phyloP scores from a whole-genome alignment of 2,797 vertebrate species.

The Artibeus jamaicensis region DNA sequence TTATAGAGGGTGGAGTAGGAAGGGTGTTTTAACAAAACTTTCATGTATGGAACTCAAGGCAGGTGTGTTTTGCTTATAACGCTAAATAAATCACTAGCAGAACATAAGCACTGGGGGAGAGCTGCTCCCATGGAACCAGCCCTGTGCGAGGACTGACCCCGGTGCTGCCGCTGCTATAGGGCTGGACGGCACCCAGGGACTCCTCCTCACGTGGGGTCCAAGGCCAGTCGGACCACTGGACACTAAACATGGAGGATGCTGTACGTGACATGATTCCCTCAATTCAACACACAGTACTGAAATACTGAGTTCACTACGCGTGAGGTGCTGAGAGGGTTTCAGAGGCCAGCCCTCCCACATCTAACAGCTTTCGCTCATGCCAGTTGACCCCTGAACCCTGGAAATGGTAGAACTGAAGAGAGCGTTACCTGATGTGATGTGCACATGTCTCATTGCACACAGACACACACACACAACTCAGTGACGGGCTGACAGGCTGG shows the following conservation, averaged over 20 bases:
- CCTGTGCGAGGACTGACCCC: not conserved
- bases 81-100: not conserved
- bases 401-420: not conserved
- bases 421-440: constrained; percentile 41
- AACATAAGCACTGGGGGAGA: not conserved
- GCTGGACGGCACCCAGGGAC: not conserved
- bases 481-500: not conserved
- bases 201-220: not conserved
- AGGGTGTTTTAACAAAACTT: not conserved
- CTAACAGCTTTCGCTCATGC: not conserved
- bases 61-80: not conserved
- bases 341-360: not conserved
- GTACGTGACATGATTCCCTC: not conserved
- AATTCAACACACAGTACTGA: accelerated
- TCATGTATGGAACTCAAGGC: not conserved
- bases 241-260: accelerated
- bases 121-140: not conserved
- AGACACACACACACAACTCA: not conserved
- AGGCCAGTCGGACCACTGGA: not conserved
- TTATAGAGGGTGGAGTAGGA: not conserved
- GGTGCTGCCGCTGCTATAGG: not conserved
- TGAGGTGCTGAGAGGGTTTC: not conserved
- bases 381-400: not conserved
- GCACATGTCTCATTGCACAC: not conserved
- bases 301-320: not conserved